phyloP scores from a whole-genome alignment of 2,888 invertebrate species.

The Euzophera pinguis region DNA sequence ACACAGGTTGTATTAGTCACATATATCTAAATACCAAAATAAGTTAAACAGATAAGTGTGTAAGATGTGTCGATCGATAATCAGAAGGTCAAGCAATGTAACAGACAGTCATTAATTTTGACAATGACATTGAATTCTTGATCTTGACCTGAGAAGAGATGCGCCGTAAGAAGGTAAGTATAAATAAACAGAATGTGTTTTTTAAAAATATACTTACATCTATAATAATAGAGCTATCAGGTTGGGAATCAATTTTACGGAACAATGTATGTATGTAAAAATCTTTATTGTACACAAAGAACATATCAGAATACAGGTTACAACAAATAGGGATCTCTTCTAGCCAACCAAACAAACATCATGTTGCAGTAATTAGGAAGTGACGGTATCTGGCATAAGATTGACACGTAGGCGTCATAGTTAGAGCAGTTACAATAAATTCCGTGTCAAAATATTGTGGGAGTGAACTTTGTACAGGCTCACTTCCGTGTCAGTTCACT shows the following conservation, averaged over 20 bases:
- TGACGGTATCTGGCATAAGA: slow-evolving; percentile 1
- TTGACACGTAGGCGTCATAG: slow-evolving; percentile 9
- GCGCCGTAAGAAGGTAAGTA: not conserved
- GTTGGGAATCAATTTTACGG: too few relatives aligned
- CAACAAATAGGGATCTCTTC: too few relatives aligned
- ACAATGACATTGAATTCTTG: slow-evolving; percentile 9
- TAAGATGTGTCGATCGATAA: not conserved
- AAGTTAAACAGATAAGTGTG: not conserved
- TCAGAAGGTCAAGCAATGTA: not conserved
- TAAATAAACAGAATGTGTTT: too few relatives aligned
- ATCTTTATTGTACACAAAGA: too few relatives aligned
- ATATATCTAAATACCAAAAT: too few relatives aligned
- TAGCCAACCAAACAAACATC: too few relatives aligned
- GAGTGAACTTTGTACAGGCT: slow-evolving; percentile 32
- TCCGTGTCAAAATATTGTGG: slow-evolving; percentile 24
- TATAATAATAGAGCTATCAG: too few relatives aligned
- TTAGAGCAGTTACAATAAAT: not conserved
- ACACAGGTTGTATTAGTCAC: too few relatives aligned
- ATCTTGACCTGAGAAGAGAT: slow-evolving; percentile 2
- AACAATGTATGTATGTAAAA: too few relatives aligned
- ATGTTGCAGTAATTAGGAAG: not conserved
- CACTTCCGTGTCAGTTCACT: slow-evolving; percentile 46
- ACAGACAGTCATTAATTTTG: slow-evolving; percentile 8
- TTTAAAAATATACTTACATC: too few relatives aligned
- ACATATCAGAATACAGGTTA: too few relatives aligned